Conservation (phyloP, 1,140 invertebrate genomes). For the Pseudomyrmex pallidus region DNA sequence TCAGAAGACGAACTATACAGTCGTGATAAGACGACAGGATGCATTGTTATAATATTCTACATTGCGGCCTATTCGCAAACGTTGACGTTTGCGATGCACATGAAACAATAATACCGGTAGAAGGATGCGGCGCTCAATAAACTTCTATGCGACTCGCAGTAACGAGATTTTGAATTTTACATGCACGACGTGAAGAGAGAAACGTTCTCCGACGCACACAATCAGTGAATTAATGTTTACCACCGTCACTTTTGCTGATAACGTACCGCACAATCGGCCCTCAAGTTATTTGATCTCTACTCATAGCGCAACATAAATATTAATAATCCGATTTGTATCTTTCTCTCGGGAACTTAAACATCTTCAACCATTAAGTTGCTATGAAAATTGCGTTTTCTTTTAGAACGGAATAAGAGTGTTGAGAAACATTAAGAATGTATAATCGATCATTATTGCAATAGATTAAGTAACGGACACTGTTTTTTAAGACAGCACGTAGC, state of each 20-base stretch:
- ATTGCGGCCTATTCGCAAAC: slow-evolving; percentile 1
- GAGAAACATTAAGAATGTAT: background rate
- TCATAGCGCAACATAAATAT: slow-evolving; percentile 6
- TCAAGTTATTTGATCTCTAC: slow-evolving; percentile 8
- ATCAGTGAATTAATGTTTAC: background rate
- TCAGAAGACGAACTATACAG: background rate
- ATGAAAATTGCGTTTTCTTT: background rate
- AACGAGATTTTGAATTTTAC: slow-evolving; percentile 43
- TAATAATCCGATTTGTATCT: slow-evolving; percentile 33
- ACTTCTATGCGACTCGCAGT: slow-evolving; percentile 12
- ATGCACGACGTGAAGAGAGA: background rate
- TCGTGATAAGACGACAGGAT: slow-evolving; percentile 17
- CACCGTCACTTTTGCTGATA: background rate
- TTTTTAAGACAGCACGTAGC: background rate
- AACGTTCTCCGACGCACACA: background rate
- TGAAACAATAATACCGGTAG: background rate
- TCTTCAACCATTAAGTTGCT: background rate
- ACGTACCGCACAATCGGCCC: background rate
- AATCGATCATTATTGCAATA: background rate
- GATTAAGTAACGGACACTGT: background rate
- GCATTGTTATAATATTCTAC: slow-evolving; percentile 26
- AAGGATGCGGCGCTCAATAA: slow-evolving; percentile 28
- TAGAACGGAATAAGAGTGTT: background rate
- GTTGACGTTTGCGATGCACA: background rate
- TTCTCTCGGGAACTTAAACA: slow-evolving; percentile 8